Evolutionary conservation across 2,113 vertebrate species (phyloP).

Genomic region (Jacana jacana): DNA sequence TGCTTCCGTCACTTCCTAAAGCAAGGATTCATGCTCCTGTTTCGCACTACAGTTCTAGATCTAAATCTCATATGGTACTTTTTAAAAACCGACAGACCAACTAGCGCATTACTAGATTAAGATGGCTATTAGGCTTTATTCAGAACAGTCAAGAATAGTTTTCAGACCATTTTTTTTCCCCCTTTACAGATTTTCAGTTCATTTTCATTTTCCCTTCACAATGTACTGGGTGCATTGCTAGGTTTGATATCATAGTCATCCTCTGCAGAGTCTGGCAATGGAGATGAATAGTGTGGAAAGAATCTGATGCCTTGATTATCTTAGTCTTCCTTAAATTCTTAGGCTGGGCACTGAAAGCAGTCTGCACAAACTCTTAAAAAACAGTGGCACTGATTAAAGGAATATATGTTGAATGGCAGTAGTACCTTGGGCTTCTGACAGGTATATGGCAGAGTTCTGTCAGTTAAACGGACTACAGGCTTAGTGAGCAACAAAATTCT

Average conservation of each 20-base stretch:
- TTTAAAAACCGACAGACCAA: background rate
- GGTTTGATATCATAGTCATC: background rate
- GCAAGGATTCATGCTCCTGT: background rate
- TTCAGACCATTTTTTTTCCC: background rate
- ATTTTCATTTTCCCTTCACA: background rate
- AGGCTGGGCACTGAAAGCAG: background rate
- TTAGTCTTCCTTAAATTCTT: background rate
- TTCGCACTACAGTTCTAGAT: background rate
- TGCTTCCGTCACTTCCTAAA: background rate
- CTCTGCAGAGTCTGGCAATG: background rate
- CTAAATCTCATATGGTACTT: background rate
- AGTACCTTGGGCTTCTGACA: background rate
- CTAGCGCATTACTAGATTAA: background rate
- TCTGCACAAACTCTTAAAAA: background rate
- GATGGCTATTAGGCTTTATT: background rate
- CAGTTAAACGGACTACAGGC: background rate
- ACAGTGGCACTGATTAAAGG: background rate
- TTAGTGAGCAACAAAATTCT: background rate
- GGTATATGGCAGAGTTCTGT: accelerated
- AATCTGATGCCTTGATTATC: background rate
- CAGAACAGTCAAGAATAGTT: background rate
- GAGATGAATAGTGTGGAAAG: accelerated
- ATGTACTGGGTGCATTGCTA: background rate
- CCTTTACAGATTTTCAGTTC: background rate
- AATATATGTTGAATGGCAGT: background rate